These are phyloP conservation scores for Myotis davidii DNA, from an alignment of 2,113 vertebrate species.

Conservation along the genomic window DNA sequence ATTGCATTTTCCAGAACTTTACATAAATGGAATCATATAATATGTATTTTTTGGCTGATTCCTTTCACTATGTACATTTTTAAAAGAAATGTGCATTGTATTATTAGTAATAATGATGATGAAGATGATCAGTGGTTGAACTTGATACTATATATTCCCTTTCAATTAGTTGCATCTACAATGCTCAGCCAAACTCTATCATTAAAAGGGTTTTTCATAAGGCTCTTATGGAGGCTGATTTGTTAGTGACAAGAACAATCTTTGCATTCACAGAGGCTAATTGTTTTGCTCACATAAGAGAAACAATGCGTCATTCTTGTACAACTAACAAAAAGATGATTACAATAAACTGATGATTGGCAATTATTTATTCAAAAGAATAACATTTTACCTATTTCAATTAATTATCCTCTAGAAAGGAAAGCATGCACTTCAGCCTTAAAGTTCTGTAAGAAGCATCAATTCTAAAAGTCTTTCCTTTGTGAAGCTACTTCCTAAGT, in stretches of 20 bases:
- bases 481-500: not conserved
- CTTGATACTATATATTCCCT: not conserved
- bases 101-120: not conserved
- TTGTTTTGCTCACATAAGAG: not conserved
- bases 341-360: not conserved
- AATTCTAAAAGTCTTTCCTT: not conserved
- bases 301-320: not conserved
- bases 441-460: not conserved
- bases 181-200: not conserved
- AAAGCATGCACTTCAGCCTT: not conserved
- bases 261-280: not conserved
- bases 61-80: not conserved
- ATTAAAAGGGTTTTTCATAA: not conserved
- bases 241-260: conserved; percentile 14
- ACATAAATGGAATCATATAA: not conserved
- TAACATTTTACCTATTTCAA: not conserved
- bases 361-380: not conserved
- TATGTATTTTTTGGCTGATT: not conserved
- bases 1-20: not conserved
- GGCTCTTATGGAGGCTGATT: not conserved
- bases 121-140: not conserved
- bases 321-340: not conserved
- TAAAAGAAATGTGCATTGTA: not conserved
- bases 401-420: not conserved
- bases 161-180: not conserved